Evolutionary conservation across 92 coral and sea anemone genomes (phyloP).

Genomic region (Anthopleura xanthogrammica): DNA sequence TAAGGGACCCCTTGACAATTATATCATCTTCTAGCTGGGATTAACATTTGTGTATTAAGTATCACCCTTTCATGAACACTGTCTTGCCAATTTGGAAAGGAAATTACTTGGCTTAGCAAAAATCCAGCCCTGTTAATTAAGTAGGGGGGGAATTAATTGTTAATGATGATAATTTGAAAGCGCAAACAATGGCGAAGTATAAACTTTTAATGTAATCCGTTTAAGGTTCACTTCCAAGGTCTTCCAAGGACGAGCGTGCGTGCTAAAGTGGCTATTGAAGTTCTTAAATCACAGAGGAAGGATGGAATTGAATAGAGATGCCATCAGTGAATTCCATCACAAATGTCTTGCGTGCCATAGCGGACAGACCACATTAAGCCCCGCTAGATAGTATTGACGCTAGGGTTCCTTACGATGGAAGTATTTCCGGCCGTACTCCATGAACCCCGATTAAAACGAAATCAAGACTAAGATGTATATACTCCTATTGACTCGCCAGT

Average conservation of each 20-base stretch:
- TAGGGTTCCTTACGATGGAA: slow-evolving; percentile 46
- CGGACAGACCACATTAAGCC: slow-evolving; percentile 20
- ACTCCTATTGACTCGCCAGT: slow-evolving; percentile 55
- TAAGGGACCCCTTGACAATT: background rate
- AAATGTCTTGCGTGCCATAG: background rate
- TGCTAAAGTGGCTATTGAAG: background rate
- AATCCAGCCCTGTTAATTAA: slow-evolving; percentile 15
- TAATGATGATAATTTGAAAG: slow-evolving; percentile 28
- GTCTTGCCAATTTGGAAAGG: slow-evolving; percentile 19
- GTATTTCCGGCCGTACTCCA: slow-evolving; percentile 72
- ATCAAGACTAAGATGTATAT: slow-evolving; percentile 50
- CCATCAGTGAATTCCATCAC: slow-evolving; percentile 30
- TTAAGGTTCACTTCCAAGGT: background rate
- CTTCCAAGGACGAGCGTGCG: background rate
- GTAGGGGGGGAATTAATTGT: slow-evolving; percentile 21
- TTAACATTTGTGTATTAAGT: slow-evolving; percentile 29
- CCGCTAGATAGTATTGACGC: slow-evolving; percentile 19
- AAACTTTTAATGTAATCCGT: background rate
- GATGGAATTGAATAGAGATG: background rate
- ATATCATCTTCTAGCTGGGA: slow-evolving; percentile 2
- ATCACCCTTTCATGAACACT: slow-evolving; percentile 21
- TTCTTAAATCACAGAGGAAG: background rate
- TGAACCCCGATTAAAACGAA: slow-evolving; percentile 62
- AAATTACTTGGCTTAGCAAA: background rate
- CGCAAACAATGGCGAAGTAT: background rate